These are phyloP conservation scores for Erpornis zantholeuca DNA, from an alignment of 2,113 vertebrate genomes.

Conservation along the genomic window DNA sequence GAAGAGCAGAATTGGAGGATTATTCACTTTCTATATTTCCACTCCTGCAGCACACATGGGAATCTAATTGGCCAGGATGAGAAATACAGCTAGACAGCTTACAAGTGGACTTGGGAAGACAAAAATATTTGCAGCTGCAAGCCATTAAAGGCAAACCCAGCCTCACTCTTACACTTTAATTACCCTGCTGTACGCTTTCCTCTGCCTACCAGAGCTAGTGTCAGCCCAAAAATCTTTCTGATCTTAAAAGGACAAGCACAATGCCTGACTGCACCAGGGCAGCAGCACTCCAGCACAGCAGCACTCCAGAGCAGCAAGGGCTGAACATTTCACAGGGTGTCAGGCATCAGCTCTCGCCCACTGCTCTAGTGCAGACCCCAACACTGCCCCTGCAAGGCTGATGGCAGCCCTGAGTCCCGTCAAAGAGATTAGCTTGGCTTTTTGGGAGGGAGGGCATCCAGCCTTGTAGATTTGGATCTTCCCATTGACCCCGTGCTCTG, in stretches of 20 bases:
- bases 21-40: conserved; percentile 76
- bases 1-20: conserved; percentile 63
- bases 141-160: conserved; percentile 66
- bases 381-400: background rate
- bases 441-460: background rate
- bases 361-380: fast-evolving
- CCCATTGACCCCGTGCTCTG: fast-evolving
- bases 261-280: background rate
- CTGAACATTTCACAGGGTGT: fast-evolving
- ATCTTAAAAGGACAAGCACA: conserved; percentile 49
- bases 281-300: background rate
- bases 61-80: conserved; percentile 72
- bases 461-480: fast-evolving
- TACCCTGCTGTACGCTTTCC: conserved; percentile 53
- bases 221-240: conserved; percentile 49
- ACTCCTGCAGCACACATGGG: conserved; percentile 75
- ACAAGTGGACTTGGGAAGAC: conserved; percentile 52
- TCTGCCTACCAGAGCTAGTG: background rate
- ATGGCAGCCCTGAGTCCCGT: background rate
- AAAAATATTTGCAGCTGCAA: conserved; percentile 75
- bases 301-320: background rate
- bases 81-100: conserved; percentile 70
- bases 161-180: conserved; percentile 60
- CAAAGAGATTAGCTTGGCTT: background rate
- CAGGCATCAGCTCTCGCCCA: fast-evolving